These are phyloP conservation scores for Cryptocephalus moraei DNA, from an alignment of 2,888 invertebrate genomes.

Conservation along the genomic window DNA sequence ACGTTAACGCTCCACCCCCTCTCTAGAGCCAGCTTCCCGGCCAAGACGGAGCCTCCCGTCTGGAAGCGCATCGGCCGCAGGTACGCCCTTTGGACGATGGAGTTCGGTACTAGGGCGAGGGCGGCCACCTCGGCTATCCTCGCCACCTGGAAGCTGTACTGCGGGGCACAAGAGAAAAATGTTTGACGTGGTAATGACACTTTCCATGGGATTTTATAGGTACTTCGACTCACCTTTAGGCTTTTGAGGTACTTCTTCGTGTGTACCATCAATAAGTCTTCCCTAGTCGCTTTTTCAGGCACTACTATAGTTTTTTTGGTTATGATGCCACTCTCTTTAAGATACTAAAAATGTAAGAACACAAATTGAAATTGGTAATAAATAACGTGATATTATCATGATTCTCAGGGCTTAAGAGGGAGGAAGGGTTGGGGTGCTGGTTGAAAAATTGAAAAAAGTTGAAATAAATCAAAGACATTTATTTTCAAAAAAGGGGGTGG, in stretches of 20 bases:
- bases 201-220: too few relatives aligned
- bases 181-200: neutral
- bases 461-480: too few relatives aligned
- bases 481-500: too few relatives aligned
- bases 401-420: too few relatives aligned
- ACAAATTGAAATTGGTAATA: neutral
- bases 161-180: slow-evolving; percentile 22
- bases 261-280: slow-evolving; percentile 69
- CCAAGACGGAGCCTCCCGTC: slow-evolving; percentile 75
- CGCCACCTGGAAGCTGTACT: slow-evolving; percentile 77
- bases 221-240: slow-evolving; percentile 46
- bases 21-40: slow-evolving; percentile 71
- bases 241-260: slow-evolving; percentile 62
- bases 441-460: too few relatives aligned
- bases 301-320: slow-evolving; percentile 51
- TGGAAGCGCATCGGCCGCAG: slow-evolving; percentile 70
- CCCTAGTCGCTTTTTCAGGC: slow-evolving; percentile 60
- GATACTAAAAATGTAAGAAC: slow-evolving; percentile 17
- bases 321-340: slow-evolving; percentile 52
- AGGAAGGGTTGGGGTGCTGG: too few relatives aligned
- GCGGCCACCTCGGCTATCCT: slow-evolving; percentile 69
- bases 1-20: slow-evolving; percentile 84
- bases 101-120: slow-evolving; percentile 66
- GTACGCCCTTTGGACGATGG: slow-evolving; percentile 62
- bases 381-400: neutral